These are phyloP conservation scores for Lindbergichthys nudifrons DNA, from an alignment of 2,797 vertebrate genomes.

Conservation along the genomic window DNA sequence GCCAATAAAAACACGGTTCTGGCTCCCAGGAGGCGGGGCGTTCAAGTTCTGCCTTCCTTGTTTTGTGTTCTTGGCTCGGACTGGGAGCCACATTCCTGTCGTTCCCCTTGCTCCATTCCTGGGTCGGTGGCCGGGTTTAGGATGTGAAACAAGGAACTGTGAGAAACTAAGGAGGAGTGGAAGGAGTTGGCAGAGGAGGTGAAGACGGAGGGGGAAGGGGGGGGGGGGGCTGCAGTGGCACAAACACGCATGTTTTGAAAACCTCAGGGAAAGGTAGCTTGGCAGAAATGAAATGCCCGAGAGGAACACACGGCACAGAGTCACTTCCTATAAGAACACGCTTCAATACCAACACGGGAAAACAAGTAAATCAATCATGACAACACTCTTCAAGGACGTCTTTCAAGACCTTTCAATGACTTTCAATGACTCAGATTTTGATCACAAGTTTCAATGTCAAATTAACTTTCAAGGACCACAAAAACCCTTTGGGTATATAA, in stretches of 20 bases:
- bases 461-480: not conserved
- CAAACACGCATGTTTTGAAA: slow-evolving; percentile 41
- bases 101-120: slow-evolving; percentile 62
- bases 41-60: slow-evolving; percentile 53
- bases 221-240: slow-evolving; percentile 39
- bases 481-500: not conserved
- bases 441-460: not conserved
- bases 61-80: slow-evolving; percentile 66
- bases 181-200: not conserved
- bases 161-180: slow-evolving; percentile 57
- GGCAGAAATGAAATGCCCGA: slow-evolving; percentile 10
- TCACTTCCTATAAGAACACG: not conserved
- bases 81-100: slow-evolving; percentile 68
- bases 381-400: not conserved
- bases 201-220: too few relatives aligned
- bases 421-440: not conserved
- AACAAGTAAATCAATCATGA: too few relatives aligned
- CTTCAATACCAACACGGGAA: not conserved
- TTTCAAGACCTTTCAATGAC: not conserved
- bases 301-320: slow-evolving; percentile 7
- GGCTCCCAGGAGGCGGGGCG: slow-evolving; percentile 45
- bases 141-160: slow-evolving; percentile 75
- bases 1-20: slow-evolving; percentile 42
- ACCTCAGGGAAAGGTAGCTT: slow-evolving; percentile 38
- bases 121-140: slow-evolving; percentile 68